Base-by-base conservation (phyloP, 2,113 vertebrate genomes). In the Empidonax traillii region DNA sequence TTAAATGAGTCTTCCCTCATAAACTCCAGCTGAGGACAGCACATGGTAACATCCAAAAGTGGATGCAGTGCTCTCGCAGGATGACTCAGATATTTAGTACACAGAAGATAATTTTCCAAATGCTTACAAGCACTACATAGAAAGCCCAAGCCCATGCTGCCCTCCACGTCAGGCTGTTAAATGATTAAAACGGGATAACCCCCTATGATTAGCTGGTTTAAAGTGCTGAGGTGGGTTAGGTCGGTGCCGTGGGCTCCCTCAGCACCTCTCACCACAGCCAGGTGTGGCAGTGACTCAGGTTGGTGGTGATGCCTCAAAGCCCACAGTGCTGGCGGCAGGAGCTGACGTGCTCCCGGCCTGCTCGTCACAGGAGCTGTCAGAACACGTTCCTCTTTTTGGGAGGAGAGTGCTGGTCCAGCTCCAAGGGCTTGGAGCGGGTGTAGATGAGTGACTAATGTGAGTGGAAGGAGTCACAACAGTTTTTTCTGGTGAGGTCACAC, bases 401-500 rank as follows among this genome's bases (percentile, higher is more conserved):
- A 18, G 0, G 17, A 18, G 65, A 39, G 9, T 2, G 1, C 21
- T 28, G 41, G 31, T 51, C 31, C 46, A 13, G 76, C 2, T 22
- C 53, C 11, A 3, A 2, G 61, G 69, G 4, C 1, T 41, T 35
- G 61, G 22, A 27, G 25, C 0, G 2, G 27, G 19, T 2, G 8
- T 7, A 21, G 41, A 3, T 10, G 2, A 17, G 4, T 62, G 52
- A 82, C 9, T 35, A 41, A 62, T 0, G 0, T 4, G 4, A 8
- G 9, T 9, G 20, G 2, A 12, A 76, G 49, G 37, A 55, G 35
- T 4, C 46, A 22, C 0, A 41, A 30, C 43, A 85, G 62, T 59
- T 82, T 91, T 91, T 43, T 7, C 9, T 2, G 3, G 11, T 87
- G 95, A 87, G 65, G 37, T 85, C 68, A 80, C 6, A 2, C 0